Evolutionary conservation across 2,888 invertebrate genomes (phyloP).

Genomic region (Busseola fusca): DNA sequence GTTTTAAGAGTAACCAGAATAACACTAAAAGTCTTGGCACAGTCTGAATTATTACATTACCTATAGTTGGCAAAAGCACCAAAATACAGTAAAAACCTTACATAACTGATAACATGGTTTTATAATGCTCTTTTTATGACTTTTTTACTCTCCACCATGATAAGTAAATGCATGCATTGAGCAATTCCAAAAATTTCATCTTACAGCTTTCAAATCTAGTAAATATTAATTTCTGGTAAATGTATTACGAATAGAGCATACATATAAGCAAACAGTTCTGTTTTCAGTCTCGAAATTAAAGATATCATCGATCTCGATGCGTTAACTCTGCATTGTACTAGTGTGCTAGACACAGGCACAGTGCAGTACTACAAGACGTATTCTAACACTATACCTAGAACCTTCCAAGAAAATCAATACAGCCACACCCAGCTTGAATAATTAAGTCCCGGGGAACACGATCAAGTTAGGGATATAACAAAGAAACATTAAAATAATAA

Average conservation of each 20-base stretch:
- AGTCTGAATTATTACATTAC: slow-evolving; percentile 60
- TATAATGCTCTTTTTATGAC: slow-evolving; percentile 80
- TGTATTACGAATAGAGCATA: slow-evolving; percentile 9
- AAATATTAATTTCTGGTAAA: slow-evolving; percentile 11
- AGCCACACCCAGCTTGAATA: slow-evolving; percentile 89
- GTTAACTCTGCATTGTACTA: slow-evolving; percentile 76
- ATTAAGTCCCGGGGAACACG: slow-evolving; percentile 77
- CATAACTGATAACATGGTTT: slow-evolving; percentile 84
- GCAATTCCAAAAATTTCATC: slow-evolving; percentile 52
- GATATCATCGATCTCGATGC: slow-evolving; percentile 67
- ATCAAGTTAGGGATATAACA: slow-evolving; percentile 68
- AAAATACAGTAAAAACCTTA: slow-evolving; percentile 76
- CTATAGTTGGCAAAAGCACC: slow-evolving; percentile 70
- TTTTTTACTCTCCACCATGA: slow-evolving; percentile 70
- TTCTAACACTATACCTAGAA: slow-evolving; percentile 86
- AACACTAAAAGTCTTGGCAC: slow-evolving; percentile 60
- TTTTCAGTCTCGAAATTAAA: slow-evolving; percentile 39
- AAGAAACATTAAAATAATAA: slow-evolving; percentile 77
- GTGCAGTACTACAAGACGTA: slow-evolving; percentile 84
- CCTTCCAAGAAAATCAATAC: slow-evolving; percentile 89
- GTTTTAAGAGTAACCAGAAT: slow-evolving; percentile 50
- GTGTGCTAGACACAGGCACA: slow-evolving; percentile 75
- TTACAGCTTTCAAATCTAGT: slow-evolving; percentile 36
- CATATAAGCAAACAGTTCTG: slow-evolving; percentile 11
- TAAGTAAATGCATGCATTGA: slow-evolving; percentile 65